Evolutionary conservation across 2,113 vertebrate species (phyloP), one percentile per base, ranked within the genome.

Genomic region (Mesocricetus auratus): DNA sequence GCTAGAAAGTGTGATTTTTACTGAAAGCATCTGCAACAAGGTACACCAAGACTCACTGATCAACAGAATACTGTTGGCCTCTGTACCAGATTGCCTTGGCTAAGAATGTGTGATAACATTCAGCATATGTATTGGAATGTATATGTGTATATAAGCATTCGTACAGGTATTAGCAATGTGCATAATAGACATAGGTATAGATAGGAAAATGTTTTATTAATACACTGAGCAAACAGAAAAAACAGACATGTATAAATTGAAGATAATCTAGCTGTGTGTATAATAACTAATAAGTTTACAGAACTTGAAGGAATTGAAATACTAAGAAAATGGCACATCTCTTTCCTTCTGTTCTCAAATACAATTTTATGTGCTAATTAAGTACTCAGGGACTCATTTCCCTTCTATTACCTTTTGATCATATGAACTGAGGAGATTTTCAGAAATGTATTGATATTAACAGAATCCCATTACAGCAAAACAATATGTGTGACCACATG

Each of bases 311-410:
- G 93, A 91, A 93, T 29, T 83, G 21, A 94, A 94, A 91, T 45
- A 50, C 26, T 91, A 96, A 94, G 86, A 93, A 96, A 94, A 96
- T 8, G 53, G 73, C 74, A 93, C 8, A n/a, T 69, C 31, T 90
- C n/a, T 86, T 88, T 92, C 71, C 79, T 86, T 92, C 78, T 94
- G 73, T 94, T 94, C 90, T 96, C 78, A 93, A 87, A 97, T 71
- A 83, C 33, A 89, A 85, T 75, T 96, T 91, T 75, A 96, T 94
- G 87, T 97, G 93, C 92, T 97, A 96, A 95, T 92, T 95, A 97
- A 89, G 62, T 95, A 87, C 92, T 95, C 4, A 2, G 69, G 62
- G 50, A 91, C 73, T 94, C 39, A 79, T 86, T 94, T 93, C 64
- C 62, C 21, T 89, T 93, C 68, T 75, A 60, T 92, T 92, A 96